phyloP scores from a whole-genome alignment of 2,888 invertebrate genomes.

The Dicycla oo region DNA sequence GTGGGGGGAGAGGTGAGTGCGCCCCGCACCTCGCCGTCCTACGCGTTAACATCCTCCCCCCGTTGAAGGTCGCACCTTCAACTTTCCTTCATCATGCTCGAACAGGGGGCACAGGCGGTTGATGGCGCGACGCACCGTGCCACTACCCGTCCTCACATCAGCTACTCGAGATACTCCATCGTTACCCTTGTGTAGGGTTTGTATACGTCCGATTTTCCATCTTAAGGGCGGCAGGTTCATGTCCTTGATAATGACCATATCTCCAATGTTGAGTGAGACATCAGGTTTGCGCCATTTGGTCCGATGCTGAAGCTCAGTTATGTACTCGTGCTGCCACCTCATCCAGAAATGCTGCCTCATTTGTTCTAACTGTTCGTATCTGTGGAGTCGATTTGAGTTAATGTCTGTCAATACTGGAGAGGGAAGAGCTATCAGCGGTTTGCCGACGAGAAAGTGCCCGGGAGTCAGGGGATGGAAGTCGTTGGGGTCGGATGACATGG shows the following conservation, averaged over 20 bases:
- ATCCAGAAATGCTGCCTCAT: conserved; percentile 21
- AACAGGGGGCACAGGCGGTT: neutral
- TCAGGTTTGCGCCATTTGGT: conserved; percentile 21
- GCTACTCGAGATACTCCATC: neutral
- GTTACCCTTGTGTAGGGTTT: neutral
- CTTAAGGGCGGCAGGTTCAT: neutral
- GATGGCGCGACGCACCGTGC: neutral
- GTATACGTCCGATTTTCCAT: neutral
- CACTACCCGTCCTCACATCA: neutral
- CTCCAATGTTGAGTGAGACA: neutral
- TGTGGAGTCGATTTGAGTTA: conserved; percentile 17
- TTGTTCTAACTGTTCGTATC: conserved; percentile 18
- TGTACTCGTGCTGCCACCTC: conserved; percentile 24
- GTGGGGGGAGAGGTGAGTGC: no score
- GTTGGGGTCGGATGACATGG: no score
- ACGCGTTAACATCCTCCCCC: no score
- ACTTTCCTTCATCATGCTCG: no score
- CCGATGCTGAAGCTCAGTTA: conserved; percentile 2
- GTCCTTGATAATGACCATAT: neutral
- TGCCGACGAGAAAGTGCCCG: no score
- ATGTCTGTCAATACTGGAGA: neutral
- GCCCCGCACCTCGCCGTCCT: no score
- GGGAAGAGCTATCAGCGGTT: neutral
- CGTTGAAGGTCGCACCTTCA: no score
- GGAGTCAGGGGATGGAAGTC: no score